Percentiles rank a stretch among this genome's conserved stretches.
phyloP scores from a whole-genome alignment of 2,113 vertebrate species.

The Heterochromis multidens region DNA sequence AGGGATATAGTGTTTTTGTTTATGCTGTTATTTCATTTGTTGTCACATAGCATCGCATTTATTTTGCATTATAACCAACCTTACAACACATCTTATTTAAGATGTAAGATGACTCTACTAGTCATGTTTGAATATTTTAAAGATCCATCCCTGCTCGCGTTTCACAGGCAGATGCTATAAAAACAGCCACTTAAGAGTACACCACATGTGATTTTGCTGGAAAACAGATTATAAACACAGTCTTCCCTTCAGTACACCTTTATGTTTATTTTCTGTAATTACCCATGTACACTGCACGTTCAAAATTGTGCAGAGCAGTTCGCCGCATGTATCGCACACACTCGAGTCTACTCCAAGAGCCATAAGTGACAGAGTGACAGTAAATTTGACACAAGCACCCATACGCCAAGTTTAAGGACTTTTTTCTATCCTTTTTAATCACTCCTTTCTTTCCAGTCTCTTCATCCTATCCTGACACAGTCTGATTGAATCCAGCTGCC shows the following conservation, averaged over 20 bases:
- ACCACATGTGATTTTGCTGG: neutral
- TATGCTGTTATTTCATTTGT: constrained; percentile 56
- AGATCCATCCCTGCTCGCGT: neutral
- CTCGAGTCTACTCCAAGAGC: neutral
- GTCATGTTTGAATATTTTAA: constrained; percentile 33
- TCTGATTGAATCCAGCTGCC: constrained; percentile 68
- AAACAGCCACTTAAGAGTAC: neutral
- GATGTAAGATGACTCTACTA: constrained; percentile 29
- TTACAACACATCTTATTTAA: constrained; percentile 31
- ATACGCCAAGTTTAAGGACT: constrained; percentile 31
- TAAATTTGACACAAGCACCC: constrained; percentile 39
- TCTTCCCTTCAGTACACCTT: neutral
- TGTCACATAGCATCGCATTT: constrained; percentile 39
- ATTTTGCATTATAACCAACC: constrained; percentile 32
- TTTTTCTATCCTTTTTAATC: constrained; percentile 54
- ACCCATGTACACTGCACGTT: neutral
- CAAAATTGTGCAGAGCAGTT: neutral
- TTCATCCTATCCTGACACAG: constrained; percentile 39
- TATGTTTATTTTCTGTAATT: neutral
- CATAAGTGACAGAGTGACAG: constrained; percentile 26
- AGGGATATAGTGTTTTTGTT: constrained; percentile 59
- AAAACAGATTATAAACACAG: neutral
- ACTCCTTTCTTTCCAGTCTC: constrained; percentile 33
- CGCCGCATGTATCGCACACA: neutral
- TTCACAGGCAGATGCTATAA: neutral